Evolutionary conservation across 1,140 invertebrate species (phyloP), one percentile per base, ranked within the genome.

Genomic region (Sinonovacula constricta): DNA sequence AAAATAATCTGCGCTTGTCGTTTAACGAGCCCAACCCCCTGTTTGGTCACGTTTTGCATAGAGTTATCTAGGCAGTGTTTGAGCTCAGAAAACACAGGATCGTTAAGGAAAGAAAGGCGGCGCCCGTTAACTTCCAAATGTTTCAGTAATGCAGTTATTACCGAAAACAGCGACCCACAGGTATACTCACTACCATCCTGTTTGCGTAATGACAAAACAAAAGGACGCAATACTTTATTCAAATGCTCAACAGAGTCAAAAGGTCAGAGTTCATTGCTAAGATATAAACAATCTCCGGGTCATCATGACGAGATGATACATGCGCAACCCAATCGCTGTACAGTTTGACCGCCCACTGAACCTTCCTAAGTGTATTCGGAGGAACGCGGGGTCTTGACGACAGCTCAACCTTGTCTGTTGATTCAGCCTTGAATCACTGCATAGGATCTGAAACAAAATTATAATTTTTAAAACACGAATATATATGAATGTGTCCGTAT

Each of bases 101-200:
- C 63, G 18, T 49, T 66, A 2, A 66, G 24, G 0, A 66, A 30
- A 24, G 22, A 49, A 2, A 66, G 1, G 14, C 34, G 63, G 34
- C 63, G 63, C 12, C 63, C 63, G 22, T 66, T 66, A 14, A 66
- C 28, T 28, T 66, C 63, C 5, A 66, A 28, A 26, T 66, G 63
- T 49, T 66, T 66, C 18, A 45, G 63, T 45, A 66, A 22, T 14
- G 36, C 39, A 3, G 36, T 66, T 4, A 66, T 24, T 4, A 66
- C 36, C 4, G 63, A 66, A 49, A 66, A 66, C 4, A 66, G 18
- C 15, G n/a, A 26, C 1, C 59, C 59, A 62, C 59, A 34, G 5
- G 63, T 66, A 26, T 66, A 39, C 3, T 66, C 63, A 24, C 34
- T 49, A 2, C 63, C 63, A 28, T 66, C 39, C n/a, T n/a, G n/a